Evolutionary conservation across 2,888 invertebrate species (phyloP).

Genomic region (Brachypalpus laphriformis): DNA sequence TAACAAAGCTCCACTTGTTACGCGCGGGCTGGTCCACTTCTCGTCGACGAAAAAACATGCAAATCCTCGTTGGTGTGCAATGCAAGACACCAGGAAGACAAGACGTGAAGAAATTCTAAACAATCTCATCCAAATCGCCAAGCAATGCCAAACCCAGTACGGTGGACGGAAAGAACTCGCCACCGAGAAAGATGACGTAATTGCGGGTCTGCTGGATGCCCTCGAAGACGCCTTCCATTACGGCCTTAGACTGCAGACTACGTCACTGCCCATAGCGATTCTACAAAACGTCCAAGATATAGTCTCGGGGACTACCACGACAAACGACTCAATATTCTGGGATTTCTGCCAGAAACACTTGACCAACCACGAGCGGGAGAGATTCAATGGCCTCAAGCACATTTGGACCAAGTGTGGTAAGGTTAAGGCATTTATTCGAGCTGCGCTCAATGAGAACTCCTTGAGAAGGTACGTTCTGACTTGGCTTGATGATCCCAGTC

Average conservation of each 20-base stretch:
- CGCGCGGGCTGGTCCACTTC: not conserved
- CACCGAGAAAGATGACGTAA: slow-evolving; percentile 89
- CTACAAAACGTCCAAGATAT: slow-evolving; percentile 89
- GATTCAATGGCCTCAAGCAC: slow-evolving; percentile 88
- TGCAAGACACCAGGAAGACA: slow-evolving; percentile 41
- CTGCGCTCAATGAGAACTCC: slow-evolving; percentile 95
- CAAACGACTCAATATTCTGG: slow-evolving; percentile 87
- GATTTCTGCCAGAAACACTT: slow-evolving; percentile 90
- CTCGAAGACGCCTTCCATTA: slow-evolving; percentile 91
- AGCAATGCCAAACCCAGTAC: slow-evolving; percentile 90
- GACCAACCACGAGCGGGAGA: slow-evolving; percentile 93
- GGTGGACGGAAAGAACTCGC: slow-evolving; percentile 95
- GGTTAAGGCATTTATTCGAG: slow-evolving; percentile 92
- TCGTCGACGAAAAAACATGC: not conserved
- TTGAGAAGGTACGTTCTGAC: slow-evolving; percentile 92
- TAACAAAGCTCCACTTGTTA: slow-evolving; percentile 13
- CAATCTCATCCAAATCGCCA: slow-evolving; percentile 79
- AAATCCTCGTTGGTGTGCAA: not conserved
- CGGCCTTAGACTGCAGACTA: slow-evolving; percentile 87
- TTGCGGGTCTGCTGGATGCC: slow-evolving; percentile 86
- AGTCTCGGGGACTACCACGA: slow-evolving; percentile 84
- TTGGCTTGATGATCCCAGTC: slow-evolving; percentile 86
- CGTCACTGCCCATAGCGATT: slow-evolving; percentile 79
- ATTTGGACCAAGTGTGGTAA: slow-evolving; percentile 86
- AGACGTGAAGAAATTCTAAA: slow-evolving; percentile 79